Evolutionary conservation across 2,888 invertebrate genomes (phyloP).

Genomic region (Agrochola lychnidis): DNA sequence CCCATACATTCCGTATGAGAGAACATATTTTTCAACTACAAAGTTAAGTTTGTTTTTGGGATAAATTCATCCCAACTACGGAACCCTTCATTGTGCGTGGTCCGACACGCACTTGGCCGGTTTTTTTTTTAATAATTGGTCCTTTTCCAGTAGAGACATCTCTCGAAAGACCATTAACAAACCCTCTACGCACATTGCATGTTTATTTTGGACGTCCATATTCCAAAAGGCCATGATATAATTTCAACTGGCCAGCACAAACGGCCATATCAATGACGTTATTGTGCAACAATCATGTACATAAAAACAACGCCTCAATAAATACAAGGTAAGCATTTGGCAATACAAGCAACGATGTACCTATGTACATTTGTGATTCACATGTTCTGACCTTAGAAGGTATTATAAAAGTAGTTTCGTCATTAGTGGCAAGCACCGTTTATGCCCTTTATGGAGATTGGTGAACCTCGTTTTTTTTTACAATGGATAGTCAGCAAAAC

Average conservation of each 20-base stretch:
- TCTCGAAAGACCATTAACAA: background rate
- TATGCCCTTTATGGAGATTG: slow-evolving; percentile 30
- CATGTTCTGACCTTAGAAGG: slow-evolving; percentile 54
- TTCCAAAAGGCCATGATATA: slow-evolving; percentile 24
- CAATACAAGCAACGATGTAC: slow-evolving; percentile 37
- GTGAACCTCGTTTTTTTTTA: slow-evolving; percentile 22
- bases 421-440: slow-evolving; percentile 18
- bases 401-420: slow-evolving; percentile 52
- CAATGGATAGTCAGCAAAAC: background rate
- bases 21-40: too few species aligned
- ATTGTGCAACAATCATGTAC: slow-evolving; percentile 45
- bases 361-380: slow-evolving; percentile 53
- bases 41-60: too few species aligned
- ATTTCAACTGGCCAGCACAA: slow-evolving; percentile 35
- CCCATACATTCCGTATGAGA: too few species aligned
- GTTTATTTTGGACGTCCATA: slow-evolving; percentile 2
- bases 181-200: background rate
- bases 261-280: slow-evolving; percentile 28
- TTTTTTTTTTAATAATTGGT: too few species aligned
- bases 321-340: slow-evolving; percentile 64
- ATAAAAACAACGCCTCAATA: slow-evolving; percentile 52
- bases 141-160: too few species aligned
- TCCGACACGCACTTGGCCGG: too few species aligned
- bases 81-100: too few species aligned
- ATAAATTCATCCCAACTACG: too few species aligned